Base-by-base conservation (phyloP, 2,797 vertebrate genomes). In the Caiman crocodilus region DNA sequence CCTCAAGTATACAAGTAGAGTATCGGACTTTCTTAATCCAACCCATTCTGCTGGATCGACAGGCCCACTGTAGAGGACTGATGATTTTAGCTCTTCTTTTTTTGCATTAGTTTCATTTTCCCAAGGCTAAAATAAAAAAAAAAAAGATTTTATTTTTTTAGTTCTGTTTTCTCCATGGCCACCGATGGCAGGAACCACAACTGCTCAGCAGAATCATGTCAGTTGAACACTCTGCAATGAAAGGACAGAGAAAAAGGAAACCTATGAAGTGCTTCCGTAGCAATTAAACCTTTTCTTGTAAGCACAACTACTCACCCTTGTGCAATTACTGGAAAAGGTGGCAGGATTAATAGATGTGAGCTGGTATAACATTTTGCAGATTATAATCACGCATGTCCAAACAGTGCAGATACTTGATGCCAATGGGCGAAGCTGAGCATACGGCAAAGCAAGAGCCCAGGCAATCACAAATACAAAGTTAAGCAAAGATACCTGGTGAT, bases 301-400 rank as follows among this genome's bases (percentile, higher is more conserved):
- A 28, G 14, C 16, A 55, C 56, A 94, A 82, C 50, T 96, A 98
- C 97, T 98, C 96, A 99, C 99, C 98, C 97, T 91, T 35, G 94
- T 82, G 97, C 99, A 99, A 90, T 96, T 98, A 77, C 95, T 98
- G 90, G 98, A 98, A 98, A 99, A 99, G 14, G 61, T 89, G 8
- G 35, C 7, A 11, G 98, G 98, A 25, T 98, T 74, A 96, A 99
- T 99, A 84, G 98, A 98, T 84, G 98, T 94, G 65, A 99, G 98
- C 97, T 99, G 99, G 98, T 99, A 99, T 94, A 99, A 98, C 99
- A 99, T 99, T 98, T 99, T 99, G 98, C 99, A 99, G 95, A 99
- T 97, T 85, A 99, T 99, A 97, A 99, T 98, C 95, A 99, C 98
- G 96, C 99, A 99, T 0, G 99, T 99, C 99, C 99, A 99, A 91